These are phyloP conservation scores for Thamnophis sirtalis DNA, from an alignment of 2,113 vertebrate species.

Conservation along the genomic window DNA sequence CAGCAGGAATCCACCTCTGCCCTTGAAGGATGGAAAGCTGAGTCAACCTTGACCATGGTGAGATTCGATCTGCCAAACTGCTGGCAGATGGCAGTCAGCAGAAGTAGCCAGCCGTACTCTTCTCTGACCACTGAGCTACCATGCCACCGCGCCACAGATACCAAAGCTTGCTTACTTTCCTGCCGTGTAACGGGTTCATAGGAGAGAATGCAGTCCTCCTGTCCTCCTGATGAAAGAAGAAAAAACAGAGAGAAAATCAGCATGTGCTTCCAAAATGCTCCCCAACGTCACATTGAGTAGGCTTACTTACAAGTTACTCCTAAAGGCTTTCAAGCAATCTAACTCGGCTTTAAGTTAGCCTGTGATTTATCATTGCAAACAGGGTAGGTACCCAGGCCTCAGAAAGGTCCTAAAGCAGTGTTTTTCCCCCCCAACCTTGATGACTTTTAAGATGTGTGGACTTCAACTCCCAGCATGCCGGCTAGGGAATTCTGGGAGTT, in stretches of 20 bases:
- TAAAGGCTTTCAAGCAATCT: slow-evolving; percentile 24
- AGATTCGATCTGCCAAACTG: too few relatives aligned
- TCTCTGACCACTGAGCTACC: too few relatives aligned
- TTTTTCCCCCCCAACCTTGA: rapidly evolving
- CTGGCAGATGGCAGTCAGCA: too few relatives aligned
- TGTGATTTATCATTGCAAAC: background rate
- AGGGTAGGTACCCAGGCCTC: background rate
- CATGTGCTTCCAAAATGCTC: background rate
- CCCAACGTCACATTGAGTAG: slow-evolving; percentile 15
- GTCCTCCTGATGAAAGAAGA: slow-evolving; percentile 81
- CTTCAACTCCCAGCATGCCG: background rate
- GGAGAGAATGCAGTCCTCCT: slow-evolving; percentile 92
- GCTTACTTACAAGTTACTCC: slow-evolving; percentile 53
- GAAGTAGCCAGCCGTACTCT: too few relatives aligned
- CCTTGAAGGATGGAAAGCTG: too few relatives aligned
- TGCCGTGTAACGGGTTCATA: slow-evolving; percentile 93
- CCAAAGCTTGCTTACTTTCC: slow-evolving; percentile 83
- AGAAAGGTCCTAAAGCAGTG: background rate
- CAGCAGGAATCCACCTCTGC: too few relatives aligned
- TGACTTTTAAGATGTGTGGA: background rate
- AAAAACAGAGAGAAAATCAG: slow-evolving; percentile 64
- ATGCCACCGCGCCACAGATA: background rate
- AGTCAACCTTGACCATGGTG: too few relatives aligned
- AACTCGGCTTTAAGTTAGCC: background rate
- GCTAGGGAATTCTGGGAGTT: background rate